phyloP scores from a whole-genome alignment of 2,888 invertebrate species.

The Mactromeris polynyma region DNA sequence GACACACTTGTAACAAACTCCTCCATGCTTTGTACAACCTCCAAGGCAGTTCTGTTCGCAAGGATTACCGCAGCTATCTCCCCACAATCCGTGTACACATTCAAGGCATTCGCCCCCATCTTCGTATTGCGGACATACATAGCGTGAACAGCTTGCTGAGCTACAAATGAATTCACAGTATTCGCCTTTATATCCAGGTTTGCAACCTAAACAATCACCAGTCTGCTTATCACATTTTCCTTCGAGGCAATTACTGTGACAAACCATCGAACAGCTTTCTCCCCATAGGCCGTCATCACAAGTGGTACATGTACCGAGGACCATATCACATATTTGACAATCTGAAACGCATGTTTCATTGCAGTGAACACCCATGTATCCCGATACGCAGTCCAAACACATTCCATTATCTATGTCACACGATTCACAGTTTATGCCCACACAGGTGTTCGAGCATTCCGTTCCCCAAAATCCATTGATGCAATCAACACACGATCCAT shows the following conservation, averaged over 20 bases:
- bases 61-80: neutral
- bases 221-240: constrained; percentile 12
- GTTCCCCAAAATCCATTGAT: neutral
- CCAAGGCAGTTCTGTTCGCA: constrained; percentile 9
- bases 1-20: constrained; percentile 28
- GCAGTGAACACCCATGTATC: constrained; percentile 24
- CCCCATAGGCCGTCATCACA: constrained; percentile 37
- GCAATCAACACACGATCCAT: constrained; percentile 30
- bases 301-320: constrained; percentile 5
- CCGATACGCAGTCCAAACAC: constrained; percentile 19
- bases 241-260: constrained; percentile 19
- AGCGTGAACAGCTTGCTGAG: neutral
- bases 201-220: constrained; percentile 27
- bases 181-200: constrained; percentile 21
- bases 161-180: constrained; percentile 25
- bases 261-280: neutral
- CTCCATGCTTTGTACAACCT: neutral
- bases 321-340: constrained; percentile 38
- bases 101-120: neutral
- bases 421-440: neutral
- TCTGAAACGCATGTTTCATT: constrained; percentile 16
- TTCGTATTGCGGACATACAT: constrained; percentile 13
- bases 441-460: constrained; percentile 1
- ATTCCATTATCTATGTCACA: constrained; percentile 12
- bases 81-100: constrained; percentile 19